These are phyloP conservation scores for Trissolcus basalis DNA, from an alignment of 1,140 invertebrate genomes.

Conservation along the genomic window DNA sequence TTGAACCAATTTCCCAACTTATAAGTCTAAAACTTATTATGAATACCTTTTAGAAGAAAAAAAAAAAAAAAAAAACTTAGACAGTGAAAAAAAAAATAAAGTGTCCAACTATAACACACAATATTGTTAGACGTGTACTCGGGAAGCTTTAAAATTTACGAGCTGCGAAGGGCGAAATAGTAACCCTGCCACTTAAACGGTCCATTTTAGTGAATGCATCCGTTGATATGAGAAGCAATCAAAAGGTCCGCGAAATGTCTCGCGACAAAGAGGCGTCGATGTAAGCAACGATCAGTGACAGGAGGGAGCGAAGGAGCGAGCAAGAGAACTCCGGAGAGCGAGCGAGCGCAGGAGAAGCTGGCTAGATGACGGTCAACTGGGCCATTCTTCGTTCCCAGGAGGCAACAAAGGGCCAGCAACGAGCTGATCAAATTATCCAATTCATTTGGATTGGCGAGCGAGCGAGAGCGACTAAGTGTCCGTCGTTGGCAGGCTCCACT, in stretches of 20 bases:
- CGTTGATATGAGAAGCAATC: conserved; percentile 52
- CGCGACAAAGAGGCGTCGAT: conserved; percentile 53
- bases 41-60: too few relatives aligned
- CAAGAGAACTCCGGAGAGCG: conserved; percentile 7
- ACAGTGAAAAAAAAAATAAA: not conserved
- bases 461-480: conserved; percentile 69
- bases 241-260: conserved; percentile 47
- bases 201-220: conserved; percentile 2
- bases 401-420: conserved; percentile 76
- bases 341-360: conserved; percentile 17
- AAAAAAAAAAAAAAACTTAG: too few relatives aligned
- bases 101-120: not conserved
- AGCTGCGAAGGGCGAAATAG: not conserved
- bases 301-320: conserved; percentile 13
- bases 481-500: conserved; percentile 49
- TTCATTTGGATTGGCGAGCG: conserved; percentile 76
- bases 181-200: not conserved
- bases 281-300: conserved; percentile 23
- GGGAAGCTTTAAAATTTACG: not conserved
- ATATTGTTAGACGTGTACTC: conserved; percentile 1
- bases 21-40: too few relatives aligned
- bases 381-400: conserved; percentile 76
- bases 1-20: too few relatives aligned
- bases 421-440: conserved; percentile 77
- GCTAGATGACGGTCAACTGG: conserved; percentile 67